Evolutionary conservation across 2,113 vertebrate species (phyloP), one percentile per base, ranked within the genome.

Genomic region (Halichoeres trimaculatus): DNA sequence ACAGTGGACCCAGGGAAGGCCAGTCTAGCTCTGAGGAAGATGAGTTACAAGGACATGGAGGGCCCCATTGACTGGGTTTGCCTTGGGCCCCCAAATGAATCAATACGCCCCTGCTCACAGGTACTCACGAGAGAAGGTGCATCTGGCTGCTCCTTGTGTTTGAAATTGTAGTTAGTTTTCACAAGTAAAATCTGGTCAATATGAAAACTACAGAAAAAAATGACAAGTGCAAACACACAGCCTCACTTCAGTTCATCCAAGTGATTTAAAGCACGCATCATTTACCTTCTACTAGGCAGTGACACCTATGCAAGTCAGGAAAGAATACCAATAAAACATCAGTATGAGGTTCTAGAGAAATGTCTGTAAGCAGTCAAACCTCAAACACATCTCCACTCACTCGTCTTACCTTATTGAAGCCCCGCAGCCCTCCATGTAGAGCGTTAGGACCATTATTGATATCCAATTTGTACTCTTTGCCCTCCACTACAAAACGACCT

Each of bases 401-500:
- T 30, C 30, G 54, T 36, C 24, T 48, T 80, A 98, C 97, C 96
- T 98, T 97, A 78, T 96, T 95, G 89, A 99, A 99, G 3, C 97
- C 98, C 51, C 24, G 89, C 74, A 95, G 64, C 30, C 98, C 98
- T 64, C 98, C 98, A 0, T 99, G 98, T 19, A 98, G 86, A 19
- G 97, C 95, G 86, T 98, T 97, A 34, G 97, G 96, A 7, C 94
- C 95, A 0, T 95, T 95, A 84, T 99, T 99, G 74, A 95, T 50
- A 40, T 95, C 93, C 2, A 99, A 90, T 16, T 94, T 92, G 65
- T 96, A 95, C 16, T 95, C 91, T 50, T 93, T 93, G 36, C 94
- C 94, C 0, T 96, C 94, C 35, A 98, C 4, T 0, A 34, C 58
- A 80, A 98, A 99, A 3, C 56, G 93, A 7, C 96, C 97, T 2